Evolutionary conservation across 2,797 vertebrate genomes (phyloP), one percentile per base, ranked within the genome.

Genomic region (Micropoecilia bifurca): DNA sequence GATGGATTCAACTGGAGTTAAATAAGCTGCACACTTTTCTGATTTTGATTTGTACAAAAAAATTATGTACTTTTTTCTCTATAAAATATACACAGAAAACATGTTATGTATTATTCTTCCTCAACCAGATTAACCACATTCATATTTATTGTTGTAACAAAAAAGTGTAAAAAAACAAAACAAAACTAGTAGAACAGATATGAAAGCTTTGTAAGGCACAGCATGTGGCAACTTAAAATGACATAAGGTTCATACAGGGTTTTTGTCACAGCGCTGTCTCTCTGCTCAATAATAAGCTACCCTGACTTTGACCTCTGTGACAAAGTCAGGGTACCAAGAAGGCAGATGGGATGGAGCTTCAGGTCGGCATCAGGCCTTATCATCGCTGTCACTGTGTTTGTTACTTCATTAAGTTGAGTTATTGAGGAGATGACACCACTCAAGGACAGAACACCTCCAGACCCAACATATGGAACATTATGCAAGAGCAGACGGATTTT

Each of bases 341-440:
- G 63, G 82, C 79, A 71, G 77, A 84, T 74, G 76, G 72, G 78
- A 85, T 78, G 73, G 66, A 47, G 79, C 50, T 83, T 90, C 85
- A 74, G 71, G 71, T 47, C 61, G 72, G 78, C 71, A 88, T 92
- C 89, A 76, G 73, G 74, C 59, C 69, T 71, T 89, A 87, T 89
- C 89, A 85, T 77, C 3, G 0, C 80, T 81, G 90, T 89, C 89
- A 82, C 76, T 0, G 77, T 81, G 80, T 87, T 76, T 88, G 88
- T 90, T 88, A 81, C 88, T 87, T 90, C 84, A 86, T 93, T 92
- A 90, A 81, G 88, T 8, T 36, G 87, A 92, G 68, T 86, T 92
- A 92, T 82, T 78, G 86, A 81, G 41, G 18, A 61, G 47, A 78
- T 80, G 82, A 80, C 48, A 9, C 73, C 9, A 61, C 39, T 72